Base-by-base conservation (phyloP, 2,888 invertebrate species). In the Cryptocephalus moraei region DNA sequence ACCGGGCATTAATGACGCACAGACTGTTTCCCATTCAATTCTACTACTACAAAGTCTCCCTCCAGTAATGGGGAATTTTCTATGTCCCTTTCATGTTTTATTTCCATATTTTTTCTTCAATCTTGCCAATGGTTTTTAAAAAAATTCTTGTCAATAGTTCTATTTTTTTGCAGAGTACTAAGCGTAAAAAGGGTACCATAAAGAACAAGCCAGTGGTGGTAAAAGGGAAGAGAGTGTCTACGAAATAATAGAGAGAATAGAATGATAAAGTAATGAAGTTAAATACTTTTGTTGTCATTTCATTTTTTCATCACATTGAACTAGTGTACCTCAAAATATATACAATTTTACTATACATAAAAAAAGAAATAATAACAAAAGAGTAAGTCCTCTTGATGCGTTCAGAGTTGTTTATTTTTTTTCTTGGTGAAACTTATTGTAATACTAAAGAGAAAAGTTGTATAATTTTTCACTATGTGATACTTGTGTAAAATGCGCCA, bases 191-290 rank as follows among this genome's bases (percentile, higher is more conserved):
- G 75, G 96, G 95, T 53, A 77, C 83, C 56, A 82, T 96, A 59
- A 91, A 88, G 73, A 86, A 91, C 72, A 86, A 90, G 69, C 92
- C 94, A 44, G 79, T 80, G 43, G 79, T 95, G 54, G 81, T 93
- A 49, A 95, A 93, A 74, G 84, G 84, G 58, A 84, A 82, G 62
- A 67, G 73, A 60, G 54, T 63, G 49, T 56, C 60, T 32, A 60
- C 56, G 49, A 58, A 60, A 50, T 54, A 60, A 50, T 53, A 51
- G 34, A 43, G n/a, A 13, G 10, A 8, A 43, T 39, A 47, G 41
- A 39, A 10, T 39, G 42, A 45, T 39, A 13, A 38, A 22, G 32
- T 43, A 36, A 40, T 42, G 45, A 45, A 44, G 41, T 48, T 47
- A 44, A 45, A 44, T 47, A 45, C 46, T 50, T 48, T 41, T 45